Conservation (phyloP, 2,113 vertebrate species). For the Pelvicachromis taeniatus region DNA sequence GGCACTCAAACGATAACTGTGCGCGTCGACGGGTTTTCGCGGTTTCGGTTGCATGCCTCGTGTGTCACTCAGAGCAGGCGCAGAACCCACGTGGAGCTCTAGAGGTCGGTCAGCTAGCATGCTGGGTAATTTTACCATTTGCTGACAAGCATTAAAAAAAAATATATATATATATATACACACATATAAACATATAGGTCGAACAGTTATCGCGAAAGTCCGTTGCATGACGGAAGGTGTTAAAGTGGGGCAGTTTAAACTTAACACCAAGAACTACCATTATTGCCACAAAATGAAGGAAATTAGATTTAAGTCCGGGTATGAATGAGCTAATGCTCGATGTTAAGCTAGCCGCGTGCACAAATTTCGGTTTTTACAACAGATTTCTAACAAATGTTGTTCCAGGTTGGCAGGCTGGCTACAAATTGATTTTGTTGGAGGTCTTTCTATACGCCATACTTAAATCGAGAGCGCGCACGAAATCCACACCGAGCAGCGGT, state of each 20-base stretch:
- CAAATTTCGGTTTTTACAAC: not conserved
- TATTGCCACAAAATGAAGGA: rapidly evolving
- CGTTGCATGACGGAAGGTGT: not conserved
- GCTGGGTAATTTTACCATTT: not conserved
- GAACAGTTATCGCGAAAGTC: no score
- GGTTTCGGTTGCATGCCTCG: conserved; percentile 7
- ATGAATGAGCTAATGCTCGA: conserved; percentile 7
- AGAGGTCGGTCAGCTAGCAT: conserved; percentile 37
- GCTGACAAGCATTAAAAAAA: not conserved
- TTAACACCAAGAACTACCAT: not conserved
- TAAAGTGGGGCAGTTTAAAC: not conserved
- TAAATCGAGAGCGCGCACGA: conserved; percentile 24
- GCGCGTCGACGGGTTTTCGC: not conserved
- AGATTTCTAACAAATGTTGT: not conserved
- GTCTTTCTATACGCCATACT: not conserved
- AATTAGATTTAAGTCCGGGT: no score
- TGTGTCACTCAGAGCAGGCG: conserved; percentile 39
- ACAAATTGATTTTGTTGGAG: rapidly evolving
- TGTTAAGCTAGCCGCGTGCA: not conserved
- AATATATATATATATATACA: not conserved
- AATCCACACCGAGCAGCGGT: conserved; percentile 42
- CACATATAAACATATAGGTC: not conserved
- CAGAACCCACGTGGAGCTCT: conserved; percentile 62
- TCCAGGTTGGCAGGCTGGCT: not conserved
- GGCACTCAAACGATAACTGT: not conserved